These are phyloP conservation scores for Meandrina meandrites DNA, from an alignment of 92 coral and sea anemone species.

Conservation along the genomic window DNA sequence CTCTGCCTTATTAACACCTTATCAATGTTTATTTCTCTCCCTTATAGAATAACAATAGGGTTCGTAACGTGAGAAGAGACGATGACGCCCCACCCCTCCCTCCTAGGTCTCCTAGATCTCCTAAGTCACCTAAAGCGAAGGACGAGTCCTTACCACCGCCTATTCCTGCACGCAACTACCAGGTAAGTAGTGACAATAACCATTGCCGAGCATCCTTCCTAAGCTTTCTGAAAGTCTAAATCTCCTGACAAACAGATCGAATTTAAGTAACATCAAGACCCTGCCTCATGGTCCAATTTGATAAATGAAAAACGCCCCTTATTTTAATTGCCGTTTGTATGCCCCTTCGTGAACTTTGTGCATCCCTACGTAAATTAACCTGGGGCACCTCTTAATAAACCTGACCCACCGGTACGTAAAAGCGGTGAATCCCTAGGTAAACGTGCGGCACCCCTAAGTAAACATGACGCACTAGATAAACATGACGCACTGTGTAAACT, in stretches of 20 bases:
- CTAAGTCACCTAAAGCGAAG: constrained; percentile 12
- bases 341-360: not conserved
- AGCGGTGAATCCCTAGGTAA: too few species aligned
- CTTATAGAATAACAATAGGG: not conserved
- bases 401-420: not conserved
- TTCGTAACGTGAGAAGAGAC: not conserved
- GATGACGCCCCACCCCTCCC: constrained; percentile 36
- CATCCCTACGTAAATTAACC: not conserved
- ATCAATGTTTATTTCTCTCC: not conserved
- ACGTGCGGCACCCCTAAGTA: too few species aligned
- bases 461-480: too few species aligned
- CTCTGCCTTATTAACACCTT: not conserved
- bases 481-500: too few species aligned
- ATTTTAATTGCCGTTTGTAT: not conserved
- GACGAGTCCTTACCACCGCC: constrained; percentile 41
- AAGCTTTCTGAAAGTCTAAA: not conserved
- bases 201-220: not conserved
- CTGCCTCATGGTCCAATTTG: not conserved
- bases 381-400: not conserved
- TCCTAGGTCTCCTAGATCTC: constrained; percentile 36
- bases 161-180: constrained; percentile 44
- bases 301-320: not conserved
- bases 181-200: not conserved
- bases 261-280: not conserved
- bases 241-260: too few species aligned